Base-by-base conservation (phyloP, 1,140 invertebrate genomes). In the Thalassaphorura encarpata region DNA sequence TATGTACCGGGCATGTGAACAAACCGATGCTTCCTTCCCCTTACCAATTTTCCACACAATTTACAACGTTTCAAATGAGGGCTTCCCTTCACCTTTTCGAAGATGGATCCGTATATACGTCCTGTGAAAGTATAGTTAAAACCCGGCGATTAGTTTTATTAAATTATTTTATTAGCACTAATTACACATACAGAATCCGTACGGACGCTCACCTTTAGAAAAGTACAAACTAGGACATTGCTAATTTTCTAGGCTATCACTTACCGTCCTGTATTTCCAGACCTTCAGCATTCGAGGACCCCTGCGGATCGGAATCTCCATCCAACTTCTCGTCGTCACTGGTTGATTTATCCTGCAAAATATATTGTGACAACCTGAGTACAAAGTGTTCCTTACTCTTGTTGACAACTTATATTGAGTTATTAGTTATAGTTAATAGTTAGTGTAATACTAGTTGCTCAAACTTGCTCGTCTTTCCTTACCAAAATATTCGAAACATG, bases 11-110 rank as follows among this genome's bases (percentile, higher is more conserved):
- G 63, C 60, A 65, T 62, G 36, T 65, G 63, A 23, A 65, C 63
- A 54, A 65, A 65, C 27, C 63, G 42, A 31, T 63, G 61, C 31
- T 63, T 63, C 33, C 61, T 52, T 27, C 61, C 61, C 40, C 63
- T 56, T 46, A 65, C 63, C 51, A 65, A 53, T 54, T 65, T 65
- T 45, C 63, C 63, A 59, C 63, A 65, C 49, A 65, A 56, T 61
- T 65, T 65, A 46, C 63, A 65, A 40, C 63, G 48, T 52, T 65
- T 65, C 45, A 65, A 43, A 50, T 65, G 63, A 18, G 63, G 63
- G 36, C 60, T 62, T 56, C 63, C 63, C 26, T 60, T 57, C 39
- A 65, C 63, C 49, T 65, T 65, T 60, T 65, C 63, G 53, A 65
- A 65, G 36, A 65, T 65, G 21, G 60, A 62, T 53, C 63, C 63